These are phyloP conservation scores for Triplophysa dalaica DNA, from an alignment of 2,113 vertebrate species.

Conservation along the genomic window DNA sequence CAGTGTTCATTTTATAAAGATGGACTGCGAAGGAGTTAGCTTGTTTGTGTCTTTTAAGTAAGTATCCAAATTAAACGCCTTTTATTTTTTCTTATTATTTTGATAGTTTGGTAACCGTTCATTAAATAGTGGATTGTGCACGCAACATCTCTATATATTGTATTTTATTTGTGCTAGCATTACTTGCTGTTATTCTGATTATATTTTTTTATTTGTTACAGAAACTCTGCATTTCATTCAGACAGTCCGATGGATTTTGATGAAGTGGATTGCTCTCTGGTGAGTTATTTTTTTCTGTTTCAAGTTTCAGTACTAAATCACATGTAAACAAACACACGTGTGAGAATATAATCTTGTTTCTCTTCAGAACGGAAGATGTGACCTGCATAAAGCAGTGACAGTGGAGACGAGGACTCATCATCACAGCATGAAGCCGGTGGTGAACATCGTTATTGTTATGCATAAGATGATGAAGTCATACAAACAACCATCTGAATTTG, in stretches of 20 bases:
- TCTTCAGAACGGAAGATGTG: background rate
- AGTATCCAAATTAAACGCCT: background rate
- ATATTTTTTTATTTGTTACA: background rate
- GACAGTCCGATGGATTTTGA: background rate
- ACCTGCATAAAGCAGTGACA: constrained; percentile 21
- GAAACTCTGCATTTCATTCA: background rate
- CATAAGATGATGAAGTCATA: constrained; percentile 44
- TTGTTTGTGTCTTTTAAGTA: background rate
- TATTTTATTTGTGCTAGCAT: background rate
- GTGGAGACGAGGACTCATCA: constrained; percentile 42
- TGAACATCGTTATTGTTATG: constrained; percentile 51
- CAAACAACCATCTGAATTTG: constrained; percentile 41
- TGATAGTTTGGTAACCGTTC: background rate
- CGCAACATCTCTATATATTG: background rate
- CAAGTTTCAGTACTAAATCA: background rate
- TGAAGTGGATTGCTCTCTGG: constrained; percentile 27
- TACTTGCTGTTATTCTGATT: background rate
- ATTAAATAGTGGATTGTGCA: too few relatives aligned
- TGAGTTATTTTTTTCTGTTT: constrained; percentile 30
- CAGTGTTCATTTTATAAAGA: background rate
- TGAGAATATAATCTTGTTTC: background rate
- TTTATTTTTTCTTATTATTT: background rate
- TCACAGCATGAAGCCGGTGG: constrained; percentile 41
- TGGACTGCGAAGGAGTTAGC: background rate
- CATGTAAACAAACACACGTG: too few relatives aligned